These are phyloP conservation scores for Blastomussa wellsi DNA, from an alignment of 92 coral and sea anemone genomes.

Conservation along the genomic window DNA sequence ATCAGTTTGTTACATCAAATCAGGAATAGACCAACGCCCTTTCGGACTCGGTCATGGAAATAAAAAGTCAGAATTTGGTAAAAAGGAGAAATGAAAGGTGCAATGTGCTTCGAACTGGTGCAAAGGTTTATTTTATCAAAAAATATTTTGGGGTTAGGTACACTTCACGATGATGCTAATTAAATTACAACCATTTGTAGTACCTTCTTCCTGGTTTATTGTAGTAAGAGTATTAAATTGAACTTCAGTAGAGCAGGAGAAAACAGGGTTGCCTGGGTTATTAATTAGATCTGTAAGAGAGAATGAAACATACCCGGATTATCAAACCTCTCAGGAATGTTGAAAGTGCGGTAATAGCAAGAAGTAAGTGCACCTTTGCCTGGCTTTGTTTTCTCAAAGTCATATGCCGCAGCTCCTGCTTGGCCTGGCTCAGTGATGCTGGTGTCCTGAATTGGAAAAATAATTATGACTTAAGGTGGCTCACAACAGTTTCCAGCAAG, in stretches of 20 bases:
- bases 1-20: no score
- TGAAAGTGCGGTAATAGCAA: slow-evolving; percentile 82
- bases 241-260: slow-evolving; percentile 82
- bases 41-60: no score
- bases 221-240: slow-evolving; percentile 46
- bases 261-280: slow-evolving; percentile 96
- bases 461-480: neutral
- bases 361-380: slow-evolving; percentile 97
- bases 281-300: slow-evolving; percentile 65
- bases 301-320: slow-evolving; percentile 85
- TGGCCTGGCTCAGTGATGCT: neutral
- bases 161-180: neutral
- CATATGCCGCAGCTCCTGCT: slow-evolving; percentile 20
- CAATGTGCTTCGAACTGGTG: no score
- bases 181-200: neutral
- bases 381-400: slow-evolving; percentile 83
- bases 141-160: no score
- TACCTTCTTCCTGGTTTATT: slow-evolving; percentile 76
- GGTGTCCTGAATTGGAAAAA: neutral
- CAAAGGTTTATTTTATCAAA: no score
- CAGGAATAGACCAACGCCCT: no score
- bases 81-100: no score
- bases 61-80: no score
- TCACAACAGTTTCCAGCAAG: neutral
- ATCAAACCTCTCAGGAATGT: slow-evolving; percentile 95